Evolutionary conservation across 1,140 invertebrate genomes (phyloP).

Genomic region (Lysiphlebus fabarum): DNA sequence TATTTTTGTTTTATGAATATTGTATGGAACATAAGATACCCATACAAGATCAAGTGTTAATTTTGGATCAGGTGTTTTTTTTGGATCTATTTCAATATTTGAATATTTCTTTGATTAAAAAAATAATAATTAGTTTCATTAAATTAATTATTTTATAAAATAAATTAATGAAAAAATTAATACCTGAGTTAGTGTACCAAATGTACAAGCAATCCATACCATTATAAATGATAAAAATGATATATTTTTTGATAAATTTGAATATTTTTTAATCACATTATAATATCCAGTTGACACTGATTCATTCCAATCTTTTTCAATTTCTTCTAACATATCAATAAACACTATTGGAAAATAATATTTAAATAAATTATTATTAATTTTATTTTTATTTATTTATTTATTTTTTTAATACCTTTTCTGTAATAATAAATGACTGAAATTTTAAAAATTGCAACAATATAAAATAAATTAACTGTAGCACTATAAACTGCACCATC

Average conservation of each 20-base stretch:
- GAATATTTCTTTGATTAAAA: background rate
- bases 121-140: no score
- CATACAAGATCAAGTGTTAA: slow-evolving; percentile 19
- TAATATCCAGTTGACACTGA: no score
- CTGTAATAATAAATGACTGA: slow-evolving; percentile 11
- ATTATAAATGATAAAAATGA: background rate
- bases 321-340: no score
- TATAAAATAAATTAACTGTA: background rate
- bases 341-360: no score
- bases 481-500: background rate
- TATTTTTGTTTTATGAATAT: slow-evolving; percentile 10
- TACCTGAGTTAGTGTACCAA: background rate
- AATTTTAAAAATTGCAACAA: slow-evolving; percentile 11
- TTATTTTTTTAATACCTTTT: no score
- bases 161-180: background rate
- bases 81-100: slow-evolving; percentile 5
- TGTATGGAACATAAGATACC: slow-evolving; percentile 23
- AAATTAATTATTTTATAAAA: no score
- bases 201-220: no score
- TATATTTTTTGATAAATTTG: no score
- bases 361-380: no score
- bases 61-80: background rate
- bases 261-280: no score
- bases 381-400: no score
- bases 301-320: no score